Evolutionary conservation across 2,797 vertebrate genomes (phyloP).

Genomic region (Coregonus sp.): DNA sequence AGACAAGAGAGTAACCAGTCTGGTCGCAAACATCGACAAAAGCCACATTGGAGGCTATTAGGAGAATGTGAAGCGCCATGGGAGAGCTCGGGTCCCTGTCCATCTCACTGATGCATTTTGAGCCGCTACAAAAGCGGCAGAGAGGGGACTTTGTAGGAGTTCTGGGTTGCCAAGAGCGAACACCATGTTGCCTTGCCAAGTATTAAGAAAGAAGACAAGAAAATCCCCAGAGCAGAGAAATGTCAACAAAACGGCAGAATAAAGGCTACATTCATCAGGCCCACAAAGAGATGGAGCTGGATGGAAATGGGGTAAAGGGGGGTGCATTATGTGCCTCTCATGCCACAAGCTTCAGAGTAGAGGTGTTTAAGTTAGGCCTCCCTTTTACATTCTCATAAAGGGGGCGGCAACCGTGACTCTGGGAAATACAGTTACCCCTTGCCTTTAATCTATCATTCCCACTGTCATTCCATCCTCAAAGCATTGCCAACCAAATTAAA

Average conservation of each 20-base stretch:
- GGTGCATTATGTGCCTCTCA: constrained; percentile 59
- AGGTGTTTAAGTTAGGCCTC: constrained; percentile 63
- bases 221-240: constrained; percentile 65
- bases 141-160: constrained; percentile 67
- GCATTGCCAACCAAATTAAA: constrained; percentile 69
- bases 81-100: constrained; percentile 67
- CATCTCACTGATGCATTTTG: constrained; percentile 62
- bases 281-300: constrained; percentile 63
- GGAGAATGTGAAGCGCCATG: constrained; percentile 55
- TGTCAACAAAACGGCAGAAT: constrained; percentile 74
- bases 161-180: constrained; percentile 70
- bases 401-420: constrained; percentile 56
- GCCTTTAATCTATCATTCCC: constrained; percentile 65
- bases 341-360: constrained; percentile 49
- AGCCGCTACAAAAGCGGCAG: constrained; percentile 67
- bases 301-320: constrained; percentile 52
- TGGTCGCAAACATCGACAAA: constrained; percentile 64
- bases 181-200: constrained; percentile 64
- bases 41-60: constrained; percentile 48
- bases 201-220: constrained; percentile 65
- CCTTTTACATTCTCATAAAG: constrained; percentile 62
- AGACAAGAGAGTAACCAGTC: constrained; percentile 33
- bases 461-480: constrained; percentile 66
- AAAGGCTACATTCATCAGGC: constrained; percentile 68
- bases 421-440: constrained; percentile 62